Base-by-base conservation (phyloP, 92 coral and sea anemone genomes). In the Heliopora coerulea region DNA sequence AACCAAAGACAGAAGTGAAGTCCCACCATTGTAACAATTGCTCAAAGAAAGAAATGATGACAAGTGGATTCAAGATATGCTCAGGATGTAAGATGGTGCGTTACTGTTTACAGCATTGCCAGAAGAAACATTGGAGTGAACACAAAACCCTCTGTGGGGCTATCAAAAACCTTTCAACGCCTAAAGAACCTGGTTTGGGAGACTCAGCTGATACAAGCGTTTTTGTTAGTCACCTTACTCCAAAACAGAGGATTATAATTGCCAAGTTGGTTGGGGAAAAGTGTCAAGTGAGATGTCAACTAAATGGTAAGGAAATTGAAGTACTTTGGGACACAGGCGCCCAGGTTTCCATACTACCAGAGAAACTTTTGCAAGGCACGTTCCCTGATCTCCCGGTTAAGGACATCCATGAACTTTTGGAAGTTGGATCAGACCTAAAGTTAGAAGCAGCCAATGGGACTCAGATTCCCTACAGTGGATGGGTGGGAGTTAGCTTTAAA, bases 251-350 rank as follows among this genome's bases (percentile, higher is more conserved):
- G 23, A 37, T 23, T 32, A 76, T 52, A 48, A 23, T 85, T 18
- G 74, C 80, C 21, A 77, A 72, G 49, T 60, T 77, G 31, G 83
- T 81, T 26, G 83, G 86, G 14, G 65, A 56, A 52, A 81, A 76
- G 30, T 85, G 89, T 59, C 49, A 62, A 26, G 82, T 80, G 19
- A 25, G 41, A 41, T 85, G 89, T 68, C 37, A 59, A 17, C 20
- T 85, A 0, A 78, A 81, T 31, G 82, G 68, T 52, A 69, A 31
- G 31, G 64, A 68, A 44, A 59, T 58, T 32, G 72, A 77, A 52
- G 85, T 81, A 60, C 80, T 80, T 49, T 81, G 89, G 85, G 80
- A 81, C 49, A 85, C 86, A 31, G 85, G 89, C 25, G 85, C 89
- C 31, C 89, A 85, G 46, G 89, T 85, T n/a, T 73, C 85, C 14